Evolutionary conservation across 2,888 invertebrate species (phyloP).

Genomic region (Mythimna ferrago): DNA sequence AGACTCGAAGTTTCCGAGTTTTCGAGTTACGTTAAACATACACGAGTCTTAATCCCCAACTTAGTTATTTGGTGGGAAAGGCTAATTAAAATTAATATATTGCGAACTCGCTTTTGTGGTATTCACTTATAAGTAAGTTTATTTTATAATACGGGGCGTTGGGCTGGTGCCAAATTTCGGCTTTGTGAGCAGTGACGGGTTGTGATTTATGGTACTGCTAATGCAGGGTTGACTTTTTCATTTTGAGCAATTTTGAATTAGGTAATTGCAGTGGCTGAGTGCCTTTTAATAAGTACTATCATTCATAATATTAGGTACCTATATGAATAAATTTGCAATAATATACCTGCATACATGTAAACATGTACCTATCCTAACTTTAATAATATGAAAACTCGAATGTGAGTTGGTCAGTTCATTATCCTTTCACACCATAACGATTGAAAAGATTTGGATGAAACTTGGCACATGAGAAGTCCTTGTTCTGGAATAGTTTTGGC

Average conservation of each 20-base stretch:
- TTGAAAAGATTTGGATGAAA: too few species aligned
- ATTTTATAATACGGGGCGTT: constrained; percentile 57
- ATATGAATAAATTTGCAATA: too few species aligned
- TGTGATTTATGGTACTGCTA: constrained; percentile 57
- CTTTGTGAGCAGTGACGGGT: constrained; percentile 59
- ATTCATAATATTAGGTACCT: neutral
- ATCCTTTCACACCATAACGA: too few species aligned
- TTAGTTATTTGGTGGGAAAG: constrained; percentile 65
- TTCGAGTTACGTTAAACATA: constrained; percentile 57
- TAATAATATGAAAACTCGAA: too few species aligned
- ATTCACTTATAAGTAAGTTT: constrained; percentile 63
- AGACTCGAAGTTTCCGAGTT: constrained; percentile 50
- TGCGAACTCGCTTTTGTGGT: constrained; percentile 60
- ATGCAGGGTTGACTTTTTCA: constrained; percentile 54
- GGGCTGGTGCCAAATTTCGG: constrained; percentile 54
- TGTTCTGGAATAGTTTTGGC: too few species aligned
- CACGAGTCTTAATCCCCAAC: constrained; percentile 67
- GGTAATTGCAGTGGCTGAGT: constrained; percentile 5
- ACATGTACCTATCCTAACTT: too few species aligned
- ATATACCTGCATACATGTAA: too few species aligned
- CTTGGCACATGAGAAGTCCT: too few species aligned
- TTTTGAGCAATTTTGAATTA: constrained; percentile 41
- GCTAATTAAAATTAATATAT: constrained; percentile 79
- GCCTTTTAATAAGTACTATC: neutral
- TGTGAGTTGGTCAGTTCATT: too few species aligned